A percentile compares a stretch with the other conserved stretches of the same genome.
Evolutionary conservation across 2,113 vertebrate genomes (phyloP).

Genomic region (Caranx ignobilis): DNA sequence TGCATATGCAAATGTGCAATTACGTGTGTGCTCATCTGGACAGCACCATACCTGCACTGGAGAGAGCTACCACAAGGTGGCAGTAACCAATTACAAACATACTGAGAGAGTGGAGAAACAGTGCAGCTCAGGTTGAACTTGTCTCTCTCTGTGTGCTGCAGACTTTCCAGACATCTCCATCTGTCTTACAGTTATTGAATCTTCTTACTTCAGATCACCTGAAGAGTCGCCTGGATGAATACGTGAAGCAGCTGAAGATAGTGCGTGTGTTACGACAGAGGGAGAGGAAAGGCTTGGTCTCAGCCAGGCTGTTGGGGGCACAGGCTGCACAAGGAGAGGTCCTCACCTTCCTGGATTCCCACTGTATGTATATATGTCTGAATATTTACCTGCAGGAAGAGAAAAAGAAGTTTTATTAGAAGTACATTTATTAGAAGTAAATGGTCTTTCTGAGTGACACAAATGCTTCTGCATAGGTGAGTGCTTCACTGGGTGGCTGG

Average conservation of each 20-base stretch:
- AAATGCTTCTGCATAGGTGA: constrained; percentile 81
- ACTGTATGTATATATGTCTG: constrained; percentile 81
- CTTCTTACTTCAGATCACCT: constrained; percentile 81
- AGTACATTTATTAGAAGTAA: neutral
- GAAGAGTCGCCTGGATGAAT: constrained; percentile 84
- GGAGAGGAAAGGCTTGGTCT: constrained; percentile 87
- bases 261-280: constrained; percentile 86
- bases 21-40: too few species aligned
- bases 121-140: too few species aligned
- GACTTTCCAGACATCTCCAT: neutral
- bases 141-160: too few species aligned
- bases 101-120: too few species aligned
- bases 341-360: constrained; percentile 90
- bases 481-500: constrained; percentile 91
- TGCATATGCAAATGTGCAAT: too few species aligned
- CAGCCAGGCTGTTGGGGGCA: constrained; percentile 87
- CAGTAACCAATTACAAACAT: too few species aligned
- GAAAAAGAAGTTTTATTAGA: too few species aligned
- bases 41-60: too few species aligned
- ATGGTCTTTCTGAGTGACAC: neutral
- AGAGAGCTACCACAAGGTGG: too few species aligned
- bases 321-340: constrained; percentile 85
- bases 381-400: neutral
- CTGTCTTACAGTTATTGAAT: neutral
- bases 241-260: constrained; percentile 84